These are phyloP conservation scores for Neoscelio sp. DNA, from an alignment of 2,888 invertebrate genomes.

Conservation along the genomic window DNA sequence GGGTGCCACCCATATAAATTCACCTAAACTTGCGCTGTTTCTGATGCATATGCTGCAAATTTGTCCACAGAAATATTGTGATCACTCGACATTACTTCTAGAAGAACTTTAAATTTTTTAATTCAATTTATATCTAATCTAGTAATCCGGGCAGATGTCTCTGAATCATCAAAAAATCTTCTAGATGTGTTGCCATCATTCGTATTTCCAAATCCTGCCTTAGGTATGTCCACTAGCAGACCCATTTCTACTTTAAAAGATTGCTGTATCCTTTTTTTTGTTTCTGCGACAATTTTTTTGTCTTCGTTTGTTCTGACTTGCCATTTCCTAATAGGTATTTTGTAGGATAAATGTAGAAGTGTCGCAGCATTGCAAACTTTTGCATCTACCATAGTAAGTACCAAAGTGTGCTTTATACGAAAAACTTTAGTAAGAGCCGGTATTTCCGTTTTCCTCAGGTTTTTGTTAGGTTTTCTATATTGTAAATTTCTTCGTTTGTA, in stretches of 20 bases:
- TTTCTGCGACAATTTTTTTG: slow-evolving; percentile 33
- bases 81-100: slow-evolving; percentile 71
- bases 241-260: slow-evolving; percentile 71
- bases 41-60: slow-evolving; percentile 62
- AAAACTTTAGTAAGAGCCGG: neutral
- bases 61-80: slow-evolving; percentile 62
- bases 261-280: slow-evolving; percentile 67
- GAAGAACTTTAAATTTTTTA: slow-evolving; percentile 73
- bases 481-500: slow-evolving; percentile 61
- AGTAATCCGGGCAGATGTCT: slow-evolving; percentile 75
- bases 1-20: slow-evolving; percentile 74
- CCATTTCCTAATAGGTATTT: slow-evolving; percentile 40
- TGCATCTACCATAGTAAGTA: slow-evolving; percentile 74
- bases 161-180: slow-evolving; percentile 75
- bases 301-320: slow-evolving; percentile 23
- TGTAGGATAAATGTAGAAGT: slow-evolving; percentile 53
- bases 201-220: slow-evolving; percentile 73
- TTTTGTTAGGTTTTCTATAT: slow-evolving; percentile 59
- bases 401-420: slow-evolving; percentile 68
- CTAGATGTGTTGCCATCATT: slow-evolving; percentile 72
- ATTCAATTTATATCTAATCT: slow-evolving; percentile 72
- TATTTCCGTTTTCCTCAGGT: slow-evolving; percentile 44
- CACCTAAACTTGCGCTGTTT: slow-evolving; percentile 70
- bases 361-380: slow-evolving; percentile 78
- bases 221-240: slow-evolving; percentile 74